phyloP scores from a whole-genome alignment of 2,888 invertebrate species.

The Trachelus troglodyta region DNA sequence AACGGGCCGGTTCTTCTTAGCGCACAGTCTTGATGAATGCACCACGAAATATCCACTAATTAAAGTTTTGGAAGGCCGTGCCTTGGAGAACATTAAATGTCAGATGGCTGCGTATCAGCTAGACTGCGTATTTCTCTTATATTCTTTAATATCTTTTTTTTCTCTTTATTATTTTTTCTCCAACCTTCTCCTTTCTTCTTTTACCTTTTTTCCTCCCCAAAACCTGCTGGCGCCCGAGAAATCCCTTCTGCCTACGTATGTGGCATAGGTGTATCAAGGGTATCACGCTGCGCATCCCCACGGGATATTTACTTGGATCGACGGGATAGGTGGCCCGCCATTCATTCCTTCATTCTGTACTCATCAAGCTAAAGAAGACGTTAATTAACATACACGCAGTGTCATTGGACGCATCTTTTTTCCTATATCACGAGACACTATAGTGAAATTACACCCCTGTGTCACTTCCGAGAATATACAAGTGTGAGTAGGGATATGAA shows the following conservation, averaged over 20 bases:
- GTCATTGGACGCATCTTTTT: neutral
- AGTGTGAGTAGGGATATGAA: neutral
- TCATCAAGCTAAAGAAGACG: conserved; percentile 2
- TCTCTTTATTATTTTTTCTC: neutral
- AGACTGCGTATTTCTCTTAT: conserved; percentile 36
- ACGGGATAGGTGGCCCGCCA: conserved; percentile 5
- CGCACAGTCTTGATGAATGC: neutral
- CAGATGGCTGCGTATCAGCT: conserved; percentile 38
- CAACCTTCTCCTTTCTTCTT: neutral
- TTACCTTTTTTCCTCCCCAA: conserved; percentile 18
- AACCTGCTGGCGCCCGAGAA: conserved; percentile 51
- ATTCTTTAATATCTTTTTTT: neutral
- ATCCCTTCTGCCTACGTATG: conserved; percentile 36
- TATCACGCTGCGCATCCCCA: conserved; percentile 37
- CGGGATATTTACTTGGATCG: conserved; percentile 29
- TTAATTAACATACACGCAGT: neutral
- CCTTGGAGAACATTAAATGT: conserved; percentile 44
- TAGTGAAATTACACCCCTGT: neutral
- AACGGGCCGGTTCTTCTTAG: neutral
- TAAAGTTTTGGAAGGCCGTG: conserved; percentile 40
- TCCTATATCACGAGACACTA: neutral
- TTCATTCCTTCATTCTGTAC: neutral
- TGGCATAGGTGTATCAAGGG: conserved; percentile 33
- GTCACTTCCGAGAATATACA: neutral
- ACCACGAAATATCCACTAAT: conserved; percentile 37